Conservation (phyloP, 2,888 invertebrate genomes). For the Erynnis tages region DNA sequence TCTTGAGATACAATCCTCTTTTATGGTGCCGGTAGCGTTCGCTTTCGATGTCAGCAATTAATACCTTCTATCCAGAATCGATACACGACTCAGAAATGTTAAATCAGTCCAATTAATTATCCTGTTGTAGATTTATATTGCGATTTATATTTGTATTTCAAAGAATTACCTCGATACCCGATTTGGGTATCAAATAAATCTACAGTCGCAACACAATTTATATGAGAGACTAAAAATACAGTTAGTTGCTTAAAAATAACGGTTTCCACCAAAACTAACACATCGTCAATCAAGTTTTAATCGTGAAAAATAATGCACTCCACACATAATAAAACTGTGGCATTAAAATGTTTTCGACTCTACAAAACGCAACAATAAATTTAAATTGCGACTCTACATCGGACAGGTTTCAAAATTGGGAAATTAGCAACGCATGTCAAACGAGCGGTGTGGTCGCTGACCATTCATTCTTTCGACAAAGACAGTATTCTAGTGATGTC, state of each 20-base stretch:
- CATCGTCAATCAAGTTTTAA: not conserved
- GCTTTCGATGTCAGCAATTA: constrained; percentile 27
- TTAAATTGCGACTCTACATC: constrained; percentile 39
- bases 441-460: constrained; percentile 66
- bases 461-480: constrained; percentile 61
- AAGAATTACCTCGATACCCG: constrained; percentile 2
- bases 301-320: not conserved
- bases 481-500: constrained; percentile 35
- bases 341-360: constrained; percentile 11
- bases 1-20: constrained; percentile 57
- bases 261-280: not conserved
- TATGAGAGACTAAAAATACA: too few species aligned
- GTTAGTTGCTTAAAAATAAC: not conserved
- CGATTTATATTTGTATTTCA: constrained; percentile 12
- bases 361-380: constrained; percentile 32
- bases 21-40: constrained; percentile 66
- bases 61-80: constrained; percentile 20
- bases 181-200: constrained; percentile 10
- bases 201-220: too few species aligned
- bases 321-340: constrained; percentile 4
- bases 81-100: constrained; percentile 15
- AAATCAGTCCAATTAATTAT: constrained; percentile 24
- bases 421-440: constrained; percentile 73
- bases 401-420: constrained; percentile 54
- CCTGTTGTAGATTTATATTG: constrained; percentile 16